phyloP scores from a whole-genome alignment of 2,113 vertebrate genomes.

The Leptosomus discolor region DNA sequence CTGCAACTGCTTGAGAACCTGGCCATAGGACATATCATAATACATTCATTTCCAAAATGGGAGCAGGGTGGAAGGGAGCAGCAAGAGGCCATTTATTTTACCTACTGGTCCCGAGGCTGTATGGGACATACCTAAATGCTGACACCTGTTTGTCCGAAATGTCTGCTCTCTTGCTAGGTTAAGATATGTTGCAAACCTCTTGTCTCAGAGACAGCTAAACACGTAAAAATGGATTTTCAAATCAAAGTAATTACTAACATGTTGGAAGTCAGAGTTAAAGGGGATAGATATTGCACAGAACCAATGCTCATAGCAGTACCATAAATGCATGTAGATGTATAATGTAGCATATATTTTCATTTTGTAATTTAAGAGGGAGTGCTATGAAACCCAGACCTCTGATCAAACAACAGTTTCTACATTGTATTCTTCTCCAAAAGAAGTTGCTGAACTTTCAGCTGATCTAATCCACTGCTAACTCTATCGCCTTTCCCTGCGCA shows the following conservation, averaged over 20 bases:
- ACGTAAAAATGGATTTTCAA: neutral
- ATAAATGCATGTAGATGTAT: neutral
- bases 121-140: neutral
- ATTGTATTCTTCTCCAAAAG: neutral
- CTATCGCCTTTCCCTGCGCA: neutral
- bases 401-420: neutral
- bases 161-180: neutral
- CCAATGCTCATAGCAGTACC: neutral
- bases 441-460: constrained; percentile 28
- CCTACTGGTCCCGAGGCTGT: neutral
- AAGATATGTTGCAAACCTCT: neutral
- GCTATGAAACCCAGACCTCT: neutral
- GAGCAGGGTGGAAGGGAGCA: neutral
- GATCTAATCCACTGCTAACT: neutral
- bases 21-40: neutral
- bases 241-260: neutral
- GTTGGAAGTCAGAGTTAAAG: neutral
- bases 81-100: neutral
- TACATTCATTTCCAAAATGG: neutral
- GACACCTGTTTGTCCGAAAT: neutral
- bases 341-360: accelerated
- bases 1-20: neutral
- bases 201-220: neutral
- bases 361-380: neutral
- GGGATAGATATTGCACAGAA: neutral